Evolutionary conservation across 1,140 invertebrate genomes (phyloP).

Genomic region (Oscheius sp.): DNA sequence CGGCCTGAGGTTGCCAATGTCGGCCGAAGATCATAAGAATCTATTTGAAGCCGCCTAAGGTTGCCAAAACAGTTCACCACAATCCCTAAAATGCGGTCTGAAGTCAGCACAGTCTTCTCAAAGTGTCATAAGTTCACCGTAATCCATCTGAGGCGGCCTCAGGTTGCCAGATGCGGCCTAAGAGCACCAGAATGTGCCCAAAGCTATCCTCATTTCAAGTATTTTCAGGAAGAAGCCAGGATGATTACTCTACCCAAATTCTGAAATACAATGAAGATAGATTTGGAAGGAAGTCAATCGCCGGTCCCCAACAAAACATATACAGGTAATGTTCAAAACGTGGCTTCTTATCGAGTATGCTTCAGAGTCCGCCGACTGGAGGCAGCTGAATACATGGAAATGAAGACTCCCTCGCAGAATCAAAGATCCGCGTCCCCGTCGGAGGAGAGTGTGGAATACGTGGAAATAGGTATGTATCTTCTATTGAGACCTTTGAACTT

Average conservation of each 20-base stretch:
- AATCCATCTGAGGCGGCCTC: too few relatives aligned
- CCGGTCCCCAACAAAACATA: not conserved
- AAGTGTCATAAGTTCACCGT: too few relatives aligned
- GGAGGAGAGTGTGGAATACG: too few relatives aligned
- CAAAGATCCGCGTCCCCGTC: not conserved
- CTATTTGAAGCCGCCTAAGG: too few relatives aligned
- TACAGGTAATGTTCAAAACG: not conserved
- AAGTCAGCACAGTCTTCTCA: too few relatives aligned
- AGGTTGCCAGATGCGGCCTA: too few relatives aligned
- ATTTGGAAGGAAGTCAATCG: not conserved
- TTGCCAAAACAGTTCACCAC: too few relatives aligned
- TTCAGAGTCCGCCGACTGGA: not conserved
- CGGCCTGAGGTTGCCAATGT: too few relatives aligned
- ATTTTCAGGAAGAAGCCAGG: not conserved
- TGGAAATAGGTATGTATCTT: too few relatives aligned
- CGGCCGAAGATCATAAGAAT: too few relatives aligned
- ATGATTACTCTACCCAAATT: slow-evolving; percentile 1
- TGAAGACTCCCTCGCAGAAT: not conserved
- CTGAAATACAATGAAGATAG: not conserved
- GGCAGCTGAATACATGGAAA: not conserved
- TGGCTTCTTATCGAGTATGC: not conserved
- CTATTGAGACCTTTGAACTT: not conserved
- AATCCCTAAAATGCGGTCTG: too few relatives aligned
- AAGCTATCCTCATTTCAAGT: not conserved
- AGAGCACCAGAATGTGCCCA: too few relatives aligned